Evolutionary conservation across 2,797 vertebrate species (phyloP).

Genomic region (Loriculus beryllinus): DNA sequence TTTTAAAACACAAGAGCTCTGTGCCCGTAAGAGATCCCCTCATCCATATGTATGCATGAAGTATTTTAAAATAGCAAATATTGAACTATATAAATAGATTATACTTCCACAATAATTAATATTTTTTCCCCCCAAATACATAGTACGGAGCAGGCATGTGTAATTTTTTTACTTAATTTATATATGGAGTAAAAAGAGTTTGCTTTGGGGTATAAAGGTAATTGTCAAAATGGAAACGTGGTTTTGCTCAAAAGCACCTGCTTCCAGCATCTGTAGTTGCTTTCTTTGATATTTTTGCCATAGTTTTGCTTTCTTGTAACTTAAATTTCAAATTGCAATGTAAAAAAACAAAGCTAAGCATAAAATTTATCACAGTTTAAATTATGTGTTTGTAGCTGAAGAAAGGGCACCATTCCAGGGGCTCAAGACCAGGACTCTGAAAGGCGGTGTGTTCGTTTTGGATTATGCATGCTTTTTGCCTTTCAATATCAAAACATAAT

Average conservation of each 20-base stretch:
- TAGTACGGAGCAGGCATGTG: neutral
- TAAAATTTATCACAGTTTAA: neutral
- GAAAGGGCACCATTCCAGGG: neutral
- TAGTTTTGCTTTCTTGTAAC: neutral
- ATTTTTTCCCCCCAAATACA: neutral
- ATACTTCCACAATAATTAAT: neutral
- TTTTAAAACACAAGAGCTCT: neutral
- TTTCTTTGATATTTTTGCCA: neutral
- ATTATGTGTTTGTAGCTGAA: neutral
- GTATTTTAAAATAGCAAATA: neutral
- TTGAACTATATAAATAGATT: neutral
- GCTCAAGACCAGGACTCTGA: neutral
- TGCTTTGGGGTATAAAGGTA: neutral
- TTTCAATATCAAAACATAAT: neutral
- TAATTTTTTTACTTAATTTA: neutral
- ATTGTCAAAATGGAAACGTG: neutral
- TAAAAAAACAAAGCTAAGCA: neutral
- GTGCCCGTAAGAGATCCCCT: neutral
- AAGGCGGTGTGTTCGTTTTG: neutral
- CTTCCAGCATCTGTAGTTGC: neutral
- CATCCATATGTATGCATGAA: neutral
- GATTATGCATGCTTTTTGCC: neutral
- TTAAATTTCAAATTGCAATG: neutral
- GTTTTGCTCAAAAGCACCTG: neutral
- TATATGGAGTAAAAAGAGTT: neutral